phyloP scores from a whole-genome alignment of 2,113 vertebrate genomes.

The Neopipo cinnamomea region DNA sequence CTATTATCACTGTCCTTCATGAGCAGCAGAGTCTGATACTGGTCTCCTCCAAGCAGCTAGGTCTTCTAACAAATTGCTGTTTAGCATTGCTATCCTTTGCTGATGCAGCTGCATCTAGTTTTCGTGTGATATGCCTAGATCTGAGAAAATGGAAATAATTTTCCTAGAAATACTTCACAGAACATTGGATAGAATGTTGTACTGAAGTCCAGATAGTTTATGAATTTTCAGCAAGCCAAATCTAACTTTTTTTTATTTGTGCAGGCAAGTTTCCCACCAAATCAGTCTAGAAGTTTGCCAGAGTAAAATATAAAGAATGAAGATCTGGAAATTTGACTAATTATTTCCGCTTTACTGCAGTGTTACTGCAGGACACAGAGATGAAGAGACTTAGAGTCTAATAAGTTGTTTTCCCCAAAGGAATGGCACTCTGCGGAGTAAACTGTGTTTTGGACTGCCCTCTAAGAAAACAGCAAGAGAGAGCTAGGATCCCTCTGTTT shows the following conservation, averaged over 20 bases:
- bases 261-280: not conserved
- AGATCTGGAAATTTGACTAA: not conserved
- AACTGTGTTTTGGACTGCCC: not conserved
- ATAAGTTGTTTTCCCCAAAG: not conserved
- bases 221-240: not conserved
- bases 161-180: slow-evolving; percentile 32
- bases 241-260: not conserved
- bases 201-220: not conserved
- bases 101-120: not conserved
- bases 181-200: not conserved
- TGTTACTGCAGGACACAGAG: not conserved
- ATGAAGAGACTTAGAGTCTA: not conserved
- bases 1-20: not conserved
- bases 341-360: not conserved
- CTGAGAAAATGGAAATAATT: not conserved
- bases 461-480: not conserved
- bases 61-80: not conserved
- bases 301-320: not conserved
- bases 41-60: not conserved
- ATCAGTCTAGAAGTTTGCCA: not conserved
- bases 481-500: not conserved
- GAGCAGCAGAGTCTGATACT: not conserved
- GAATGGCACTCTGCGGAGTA: not conserved
- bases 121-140: not conserved
- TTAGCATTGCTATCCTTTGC: not conserved